phyloP scores from a whole-genome alignment of 1,140 invertebrate species.

The Drosophila tsacasi region DNA sequence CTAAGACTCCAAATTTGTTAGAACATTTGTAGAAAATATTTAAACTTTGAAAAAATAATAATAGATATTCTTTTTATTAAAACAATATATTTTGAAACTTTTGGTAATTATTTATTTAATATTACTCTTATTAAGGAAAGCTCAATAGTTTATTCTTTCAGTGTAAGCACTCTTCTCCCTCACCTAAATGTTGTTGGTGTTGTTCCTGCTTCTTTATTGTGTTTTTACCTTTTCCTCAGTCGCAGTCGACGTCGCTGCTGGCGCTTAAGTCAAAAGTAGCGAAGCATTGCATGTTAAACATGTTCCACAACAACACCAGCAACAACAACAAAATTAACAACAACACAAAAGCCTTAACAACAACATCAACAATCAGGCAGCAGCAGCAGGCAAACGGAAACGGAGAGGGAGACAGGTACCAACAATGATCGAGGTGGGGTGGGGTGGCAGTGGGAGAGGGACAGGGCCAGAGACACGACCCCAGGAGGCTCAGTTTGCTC shows the following conservation, averaged over 20 bases:
- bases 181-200: neutral
- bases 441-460: conserved; percentile 8
- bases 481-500: conserved; percentile 24
- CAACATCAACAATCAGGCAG: conserved; percentile 21
- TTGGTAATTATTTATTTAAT: too few species aligned
- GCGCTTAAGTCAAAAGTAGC: conserved; percentile 59
- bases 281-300: conserved; percentile 78
- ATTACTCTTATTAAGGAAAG: too few species aligned
- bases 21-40: too few species aligned
- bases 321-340: conserved; percentile 18
- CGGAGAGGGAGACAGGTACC: conserved; percentile 11
- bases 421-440: conserved; percentile 9
- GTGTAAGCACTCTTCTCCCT: conserved; percentile 25
- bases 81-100: too few species aligned
- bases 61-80: too few species aligned
- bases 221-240: conserved; percentile 26
- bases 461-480: conserved; percentile 23
- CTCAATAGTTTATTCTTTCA: neutral
- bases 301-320: conserved; percentile 59
- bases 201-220: conserved; percentile 24
- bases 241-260: conserved; percentile 41
- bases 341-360: conserved; percentile 9
- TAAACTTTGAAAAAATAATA: too few species aligned
- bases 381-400: conserved; percentile 65
- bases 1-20: too few species aligned